Evolutionary conservation across 2,113 vertebrate genomes (phyloP), one percentile per base, ranked within the genome.

Genomic region (Calidris pygmaea): DNA sequence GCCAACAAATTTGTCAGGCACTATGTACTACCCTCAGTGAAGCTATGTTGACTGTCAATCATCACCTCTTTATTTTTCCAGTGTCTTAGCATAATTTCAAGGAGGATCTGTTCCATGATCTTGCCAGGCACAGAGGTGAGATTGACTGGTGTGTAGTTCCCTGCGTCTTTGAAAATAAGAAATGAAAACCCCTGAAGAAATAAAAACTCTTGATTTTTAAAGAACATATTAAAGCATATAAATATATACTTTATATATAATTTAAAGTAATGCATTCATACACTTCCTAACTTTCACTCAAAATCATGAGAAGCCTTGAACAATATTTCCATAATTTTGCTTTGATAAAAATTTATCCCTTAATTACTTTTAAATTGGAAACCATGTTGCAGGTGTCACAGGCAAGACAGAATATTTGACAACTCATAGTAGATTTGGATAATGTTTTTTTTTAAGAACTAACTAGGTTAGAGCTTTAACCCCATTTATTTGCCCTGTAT

Each of bases 301-400:
- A 52, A 48, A 70, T 43, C 18, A 70, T 62, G 13, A 71, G 9
- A 26, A 39, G 6, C 17, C 18, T 60, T 66, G 21, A 80, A 43
- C 2, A 77, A 55, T 63, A 55, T 74, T 74, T 55, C 7, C 13
- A 17, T 48, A 5, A 53, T 77, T 91, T 85, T 34, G 2, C 14
- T 63, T 67, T 53, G 6, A n/a, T 52, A 32, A 43, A 43, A 77
- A 55, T 22, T 77, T 63, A n/a, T n/a, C 12, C 16, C 3, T 3
- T 27, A 34, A 5, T 47, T 74, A 29, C 5, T 71, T 60, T 3
- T 8, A 79, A 78, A 75, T 37, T 3, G 9, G 34, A 43, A 86
- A 53, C 4, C 6, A 13, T 11, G 1, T 23, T 48, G 9, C 4
- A 1, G 13, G 9, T 15, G 7, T 52, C 3, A 1, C 24, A 60